Evolutionary conservation across 2,888 invertebrate species (phyloP), one percentile per base, ranked within the genome.

Genomic region (Deilephila elpenor): DNA sequence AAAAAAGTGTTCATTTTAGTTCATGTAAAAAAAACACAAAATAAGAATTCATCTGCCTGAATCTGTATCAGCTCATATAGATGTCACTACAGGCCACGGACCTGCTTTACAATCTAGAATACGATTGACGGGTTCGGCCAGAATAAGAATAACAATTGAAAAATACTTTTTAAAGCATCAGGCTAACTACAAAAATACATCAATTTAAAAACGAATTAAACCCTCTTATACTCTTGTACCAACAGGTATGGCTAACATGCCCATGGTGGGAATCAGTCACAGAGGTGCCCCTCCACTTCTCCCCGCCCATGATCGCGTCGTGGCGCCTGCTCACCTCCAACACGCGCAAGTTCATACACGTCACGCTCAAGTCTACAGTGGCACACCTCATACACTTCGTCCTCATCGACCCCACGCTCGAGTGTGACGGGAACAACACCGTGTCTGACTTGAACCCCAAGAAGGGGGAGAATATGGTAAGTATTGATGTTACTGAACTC

Each of bases 261-360:
- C 98, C 98, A 0, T 98, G 98, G 97, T 96, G 96, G 81, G 95
- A 96, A 3, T 96, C 96, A 75, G 96, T 97, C 51, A 95, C 96
- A n/a, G 96, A 96, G 77, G 96, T 98, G 64, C 95, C 96, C 2
- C 93, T 98, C 6, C 96, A 97, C 84, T 98, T 99, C 92, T 95
- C 97, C 11, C 97, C 98, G 0, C 98, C 99, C 0, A 96, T 99
- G 88, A 96, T 96, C 80, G 96, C 97, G 0, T 96, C 96, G 1
- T 97, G 98, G 95, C 96, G 97, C 72, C 95, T 99, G 19, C 97
- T 98, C 76, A 98, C 99, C 0, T 97, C 97, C 1, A 96, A 97
- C 81, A 96, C 96, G n/a, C 95, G 97, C 79, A 99, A 99, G 92
- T 98, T 98, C 84, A 88, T 98, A 25, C 98, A 98, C 88, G 96